These are phyloP conservation scores for Pelobates cultripes DNA, from an alignment of 2,797 vertebrate genomes.

Conservation along the genomic window DNA sequence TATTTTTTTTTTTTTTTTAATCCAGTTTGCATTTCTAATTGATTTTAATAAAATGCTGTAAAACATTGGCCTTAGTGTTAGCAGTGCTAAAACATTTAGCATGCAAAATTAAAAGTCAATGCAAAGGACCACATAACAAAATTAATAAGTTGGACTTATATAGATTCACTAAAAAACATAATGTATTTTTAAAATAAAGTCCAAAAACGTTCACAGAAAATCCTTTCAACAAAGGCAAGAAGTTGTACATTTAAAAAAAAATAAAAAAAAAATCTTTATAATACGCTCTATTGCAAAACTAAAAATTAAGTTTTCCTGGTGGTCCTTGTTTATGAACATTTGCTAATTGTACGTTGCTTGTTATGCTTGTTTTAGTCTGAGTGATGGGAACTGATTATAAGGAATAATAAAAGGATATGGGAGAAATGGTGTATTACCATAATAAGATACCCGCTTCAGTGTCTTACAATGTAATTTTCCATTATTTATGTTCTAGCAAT, in stretches of 20 bases:
- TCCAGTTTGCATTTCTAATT: no score
- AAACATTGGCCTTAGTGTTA: no score
- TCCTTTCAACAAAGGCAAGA: neutral
- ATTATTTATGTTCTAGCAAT: constrained; percentile 27
- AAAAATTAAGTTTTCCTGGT: neutral
- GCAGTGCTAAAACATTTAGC: no score
- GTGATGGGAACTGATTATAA: neutral
- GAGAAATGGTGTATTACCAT: constrained; percentile 1
- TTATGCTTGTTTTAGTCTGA: constrained; percentile 23
- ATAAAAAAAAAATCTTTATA: neutral
- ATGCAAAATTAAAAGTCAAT: no score
- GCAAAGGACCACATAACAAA: no score
- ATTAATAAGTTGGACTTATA: no score
- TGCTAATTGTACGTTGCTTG: neutral
- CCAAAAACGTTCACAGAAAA: neutral
- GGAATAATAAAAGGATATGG: constrained; percentile 11
- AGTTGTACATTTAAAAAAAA: no score
- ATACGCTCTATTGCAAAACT: neutral
- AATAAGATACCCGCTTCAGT: neutral
- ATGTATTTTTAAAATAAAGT: no score
- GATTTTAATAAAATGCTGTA: no score
- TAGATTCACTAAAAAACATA: no score
- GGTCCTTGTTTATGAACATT: neutral
- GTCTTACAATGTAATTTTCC: constrained; percentile 6
- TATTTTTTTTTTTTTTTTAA: no score